Evolutionary conservation across 2,888 invertebrate genomes (phyloP).

Genomic region (Arge pagana): DNA sequence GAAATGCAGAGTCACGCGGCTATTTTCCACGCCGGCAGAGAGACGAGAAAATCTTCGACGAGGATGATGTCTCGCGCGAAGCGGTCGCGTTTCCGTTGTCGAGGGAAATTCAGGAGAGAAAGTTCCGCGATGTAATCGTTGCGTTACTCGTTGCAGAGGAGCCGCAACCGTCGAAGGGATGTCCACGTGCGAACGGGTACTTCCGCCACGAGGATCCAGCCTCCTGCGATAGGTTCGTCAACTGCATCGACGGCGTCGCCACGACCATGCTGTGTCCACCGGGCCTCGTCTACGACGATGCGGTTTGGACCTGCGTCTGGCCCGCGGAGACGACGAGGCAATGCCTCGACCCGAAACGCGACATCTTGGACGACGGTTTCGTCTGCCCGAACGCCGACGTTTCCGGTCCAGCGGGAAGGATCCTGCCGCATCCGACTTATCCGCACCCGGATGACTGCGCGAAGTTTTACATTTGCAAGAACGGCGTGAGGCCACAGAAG

Average conservation of each 20-base stretch:
- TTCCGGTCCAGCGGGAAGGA: conserved; percentile 69
- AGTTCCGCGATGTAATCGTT: conserved; percentile 19
- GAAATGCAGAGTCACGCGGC: no score
- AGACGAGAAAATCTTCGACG: conserved; percentile 9
- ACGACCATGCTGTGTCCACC: conserved; percentile 67
- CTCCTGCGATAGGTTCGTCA: conserved; percentile 78
- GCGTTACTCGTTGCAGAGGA: conserved; percentile 66
- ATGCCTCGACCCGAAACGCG: conserved; percentile 63
- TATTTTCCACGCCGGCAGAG: no score
- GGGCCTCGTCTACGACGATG: conserved; percentile 77
- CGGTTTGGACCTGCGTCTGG: conserved; percentile 77
- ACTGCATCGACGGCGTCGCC: conserved; percentile 75
- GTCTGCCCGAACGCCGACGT: conserved; percentile 74
- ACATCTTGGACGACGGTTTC: conserved; percentile 76
- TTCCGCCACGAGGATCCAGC: conserved; percentile 75
- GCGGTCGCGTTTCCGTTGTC: no score
- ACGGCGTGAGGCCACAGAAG: conserved; percentile 75
- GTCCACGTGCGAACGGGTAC: conserved; percentile 79
- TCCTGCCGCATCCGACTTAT: conserved; percentile 76
- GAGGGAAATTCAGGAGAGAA: conserved; percentile 24
- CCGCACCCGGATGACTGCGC: conserved; percentile 80
- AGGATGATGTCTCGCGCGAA: not conserved
- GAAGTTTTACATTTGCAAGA: conserved; percentile 82
- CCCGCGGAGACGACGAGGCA: conserved; percentile 66
- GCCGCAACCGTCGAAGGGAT: conserved; percentile 72